Conservation (phyloP, 2,888 invertebrate genomes). For the Oscheius sp. region DNA sequence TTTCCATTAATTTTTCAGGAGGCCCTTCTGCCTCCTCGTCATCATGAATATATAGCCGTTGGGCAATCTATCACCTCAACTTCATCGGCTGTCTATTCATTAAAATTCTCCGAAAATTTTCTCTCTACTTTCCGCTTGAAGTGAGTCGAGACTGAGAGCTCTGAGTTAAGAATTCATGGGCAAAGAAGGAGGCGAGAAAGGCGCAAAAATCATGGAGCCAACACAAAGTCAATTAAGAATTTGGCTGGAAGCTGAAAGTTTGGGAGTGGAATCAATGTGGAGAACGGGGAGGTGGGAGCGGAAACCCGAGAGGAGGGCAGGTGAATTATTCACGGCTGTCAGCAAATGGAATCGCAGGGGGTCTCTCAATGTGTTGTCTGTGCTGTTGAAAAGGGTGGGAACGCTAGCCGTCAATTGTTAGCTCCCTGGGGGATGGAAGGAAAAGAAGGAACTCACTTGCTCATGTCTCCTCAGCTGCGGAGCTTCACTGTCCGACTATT, state of each 20-base stretch:
- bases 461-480: constrained; percentile 7
- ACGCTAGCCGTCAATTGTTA: not conserved
- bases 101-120: too few relatives aligned
- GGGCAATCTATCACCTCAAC: too few relatives aligned
- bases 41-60: too few relatives aligned
- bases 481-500: not conserved
- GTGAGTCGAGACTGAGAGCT: too few relatives aligned
- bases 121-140: too few relatives aligned
- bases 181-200: not conserved
- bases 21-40: not conserved
- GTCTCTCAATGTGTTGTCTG: not conserved
- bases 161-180: constrained; percentile 9
- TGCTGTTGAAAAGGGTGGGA: not conserved
- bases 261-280: constrained; percentile 3
- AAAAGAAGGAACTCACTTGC: constrained; percentile 11
- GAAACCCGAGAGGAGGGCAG: constrained; percentile 16
- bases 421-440: not conserved
- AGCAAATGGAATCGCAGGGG: constrained; percentile 6
- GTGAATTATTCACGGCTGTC: constrained; percentile 21
- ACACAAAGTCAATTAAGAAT: constrained; percentile 15
- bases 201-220: not conserved
- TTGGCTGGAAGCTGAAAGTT: not conserved
- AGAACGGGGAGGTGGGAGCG: constrained; percentile 11
- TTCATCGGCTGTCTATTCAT: too few relatives aligned
- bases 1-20: not conserved